Evolutionary conservation across 2,113 vertebrate species (phyloP), one percentile per base, ranked within the genome.

Genomic region (Okapia johnstoni): DNA sequence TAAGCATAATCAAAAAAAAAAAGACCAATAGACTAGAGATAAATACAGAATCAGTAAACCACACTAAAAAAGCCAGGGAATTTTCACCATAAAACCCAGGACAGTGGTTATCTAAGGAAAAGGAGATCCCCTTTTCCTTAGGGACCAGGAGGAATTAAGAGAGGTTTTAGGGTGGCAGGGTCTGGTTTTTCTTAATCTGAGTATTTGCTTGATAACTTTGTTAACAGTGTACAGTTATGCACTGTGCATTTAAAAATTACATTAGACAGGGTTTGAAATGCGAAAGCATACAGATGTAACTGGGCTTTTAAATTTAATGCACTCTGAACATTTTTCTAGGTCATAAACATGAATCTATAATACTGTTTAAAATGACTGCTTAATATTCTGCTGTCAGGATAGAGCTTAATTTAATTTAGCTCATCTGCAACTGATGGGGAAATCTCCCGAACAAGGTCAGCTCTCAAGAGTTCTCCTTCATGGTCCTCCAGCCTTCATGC

Each of bases 321-420:
- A 5, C 36, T 43, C 50, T 2, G 16, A 66, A 50, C 11, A 19
- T 9, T 60, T 61, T 92, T 12, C 61, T 28, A 52, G 85, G 85
- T 86, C 84, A 77, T 10, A 43, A 46, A 33, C 28, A 19, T 1
- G 2, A 16, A 61, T 8, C 91, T 9, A 0, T 0, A 6, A 43
- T 0, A 13, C 23, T 5, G 4, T 16, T 13, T 13, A 40, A 83
- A 52, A 66, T 6, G 33, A 43, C 63, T 14, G 63, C 80, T 77
- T 4, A 21, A 26, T 36, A 23, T 66, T 28, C 55, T 14, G 46
- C 40, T 2, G 46, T 40, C 48, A 48, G 61, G 90, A 55, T 3
- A 14, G 5, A 52, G 77, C 33, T 48, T 25, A 26, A 25, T 50
- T 43, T 30, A 33, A 80, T 9, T 36, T 13, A 36, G 40, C 40